These are phyloP conservation scores for Branchellion lobata DNA, from an alignment of 2,888 invertebrate species.

Conservation along the genomic window DNA sequence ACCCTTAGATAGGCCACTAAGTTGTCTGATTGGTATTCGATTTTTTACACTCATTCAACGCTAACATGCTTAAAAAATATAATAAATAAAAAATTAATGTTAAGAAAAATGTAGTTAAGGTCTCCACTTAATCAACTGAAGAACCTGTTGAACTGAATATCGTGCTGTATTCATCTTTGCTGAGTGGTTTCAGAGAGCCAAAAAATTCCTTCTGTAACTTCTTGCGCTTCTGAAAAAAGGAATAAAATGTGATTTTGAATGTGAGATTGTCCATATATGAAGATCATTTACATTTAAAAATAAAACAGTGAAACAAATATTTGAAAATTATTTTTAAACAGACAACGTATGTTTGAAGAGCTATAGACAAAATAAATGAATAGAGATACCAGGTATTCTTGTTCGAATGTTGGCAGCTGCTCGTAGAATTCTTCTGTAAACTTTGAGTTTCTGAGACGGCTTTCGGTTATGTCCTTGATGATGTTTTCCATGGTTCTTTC, in stretches of 20 bases:
- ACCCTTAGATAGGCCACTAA: too few relatives aligned
- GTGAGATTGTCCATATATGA: too few relatives aligned
- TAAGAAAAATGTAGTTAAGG: too few relatives aligned
- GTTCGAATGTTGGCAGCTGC: conserved; percentile 49
- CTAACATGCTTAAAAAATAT: too few relatives aligned
- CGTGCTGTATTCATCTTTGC: conserved; percentile 56
- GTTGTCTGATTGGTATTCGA: too few relatives aligned
- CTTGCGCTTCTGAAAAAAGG: conserved; percentile 42
- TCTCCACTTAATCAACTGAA: too few relatives aligned
- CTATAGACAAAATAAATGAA: too few relatives aligned
- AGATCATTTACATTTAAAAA: not conserved
- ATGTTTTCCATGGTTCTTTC: conserved; percentile 38
- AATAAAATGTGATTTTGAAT: too few relatives aligned
- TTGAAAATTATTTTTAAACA: not conserved
- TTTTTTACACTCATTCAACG: too few relatives aligned
- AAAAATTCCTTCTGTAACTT: conserved; percentile 55
- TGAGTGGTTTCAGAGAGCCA: conserved; percentile 55
- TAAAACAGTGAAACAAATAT: not conserved
- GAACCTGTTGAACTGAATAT: conserved; percentile 56
- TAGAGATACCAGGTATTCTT: conserved; percentile 52
- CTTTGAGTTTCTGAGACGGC: conserved; percentile 46
- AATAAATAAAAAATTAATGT: too few relatives aligned
- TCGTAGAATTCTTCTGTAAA: conserved; percentile 52
- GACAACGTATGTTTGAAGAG: too few relatives aligned
- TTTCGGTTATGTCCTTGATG: conserved; percentile 43